A percentile compares a stretch with the other conserved stretches of the same genome.
Evolutionary conservation across 2,888 invertebrate species (phyloP).

Genomic region (Acleris holmiana): DNA sequence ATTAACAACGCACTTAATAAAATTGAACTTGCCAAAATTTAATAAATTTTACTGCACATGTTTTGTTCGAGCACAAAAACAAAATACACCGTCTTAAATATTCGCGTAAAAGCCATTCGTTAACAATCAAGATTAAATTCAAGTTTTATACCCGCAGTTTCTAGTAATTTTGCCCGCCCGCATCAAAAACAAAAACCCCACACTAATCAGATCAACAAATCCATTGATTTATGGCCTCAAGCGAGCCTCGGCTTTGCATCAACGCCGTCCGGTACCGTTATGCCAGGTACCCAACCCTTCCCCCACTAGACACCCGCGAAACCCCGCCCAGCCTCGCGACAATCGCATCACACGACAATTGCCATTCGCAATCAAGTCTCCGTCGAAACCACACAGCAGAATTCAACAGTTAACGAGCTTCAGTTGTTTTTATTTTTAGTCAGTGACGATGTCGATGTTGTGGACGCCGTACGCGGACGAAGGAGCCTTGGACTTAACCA

Average conservation of each 20-base stretch:
- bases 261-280: constrained; percentile 16
- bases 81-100: no score
- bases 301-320: constrained; percentile 1
- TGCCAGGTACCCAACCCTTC: constrained; percentile 43
- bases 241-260: constrained; percentile 28
- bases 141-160: no score
- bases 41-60: no score
- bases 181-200: constrained; percentile 16
- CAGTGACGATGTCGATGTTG: constrained; percentile 53
- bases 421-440: neutral
- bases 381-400: constrained; percentile 36
- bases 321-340: constrained; percentile 27
- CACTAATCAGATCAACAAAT: constrained; percentile 3
- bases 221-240: constrained; percentile 17
- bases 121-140: no score
- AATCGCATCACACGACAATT: constrained; percentile 38
- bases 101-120: no score
- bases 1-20: no score
- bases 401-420: neutral
- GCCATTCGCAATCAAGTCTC: constrained; percentile 43
- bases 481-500: constrained; percentile 59
- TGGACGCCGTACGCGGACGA: constrained; percentile 73
- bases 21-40: no score
- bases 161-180: neutral
- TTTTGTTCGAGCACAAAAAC: no score